phyloP scores from a whole-genome alignment of 2,113 vertebrate species.

The Hepsetus odoe region DNA sequence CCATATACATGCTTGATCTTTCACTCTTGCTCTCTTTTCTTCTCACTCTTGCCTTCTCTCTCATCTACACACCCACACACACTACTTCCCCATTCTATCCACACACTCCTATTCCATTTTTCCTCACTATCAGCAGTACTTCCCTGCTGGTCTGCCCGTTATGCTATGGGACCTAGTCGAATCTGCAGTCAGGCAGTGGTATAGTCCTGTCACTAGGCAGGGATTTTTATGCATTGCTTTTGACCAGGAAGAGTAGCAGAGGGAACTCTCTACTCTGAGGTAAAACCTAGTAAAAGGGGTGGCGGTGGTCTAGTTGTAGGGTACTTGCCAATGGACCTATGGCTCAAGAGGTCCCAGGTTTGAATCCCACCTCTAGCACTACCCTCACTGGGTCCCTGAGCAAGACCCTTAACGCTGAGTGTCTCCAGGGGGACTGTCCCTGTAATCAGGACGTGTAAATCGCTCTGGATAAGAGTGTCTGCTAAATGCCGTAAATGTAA shows the following conservation, averaged over 20 bases:
- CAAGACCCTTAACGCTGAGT: no score
- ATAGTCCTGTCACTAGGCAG: slow-evolving; percentile 37
- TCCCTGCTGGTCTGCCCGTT: slow-evolving; percentile 66
- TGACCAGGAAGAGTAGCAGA: slow-evolving; percentile 50
- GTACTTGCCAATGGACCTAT: no score
- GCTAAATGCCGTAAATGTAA: no score
- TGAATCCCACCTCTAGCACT: no score
- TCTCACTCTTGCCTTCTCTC: slow-evolving; percentile 47
- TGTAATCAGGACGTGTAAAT: no score
- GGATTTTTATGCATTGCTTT: slow-evolving; percentile 53
- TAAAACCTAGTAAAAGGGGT: slow-evolving; percentile 46
- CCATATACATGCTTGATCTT: slow-evolving; percentile 17
- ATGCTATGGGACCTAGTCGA: slow-evolving; percentile 71
- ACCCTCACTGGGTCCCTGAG: no score
- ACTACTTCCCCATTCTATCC: slow-evolving; percentile 54
- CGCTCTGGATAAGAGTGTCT: no score
- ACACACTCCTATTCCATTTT: slow-evolving; percentile 54
- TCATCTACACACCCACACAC: slow-evolving; percentile 56
- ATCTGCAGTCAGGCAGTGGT: slow-evolving; percentile 56
- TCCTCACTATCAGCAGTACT: slow-evolving; percentile 63
- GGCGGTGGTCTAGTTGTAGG: no score
- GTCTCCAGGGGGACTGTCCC: no score
- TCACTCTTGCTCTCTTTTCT: slow-evolving; percentile 56
- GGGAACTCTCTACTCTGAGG: slow-evolving; percentile 57
- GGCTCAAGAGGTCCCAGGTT: no score